Base-by-base conservation (phyloP, 1,140 invertebrate species). In the Apocrypta bakeri region DNA sequence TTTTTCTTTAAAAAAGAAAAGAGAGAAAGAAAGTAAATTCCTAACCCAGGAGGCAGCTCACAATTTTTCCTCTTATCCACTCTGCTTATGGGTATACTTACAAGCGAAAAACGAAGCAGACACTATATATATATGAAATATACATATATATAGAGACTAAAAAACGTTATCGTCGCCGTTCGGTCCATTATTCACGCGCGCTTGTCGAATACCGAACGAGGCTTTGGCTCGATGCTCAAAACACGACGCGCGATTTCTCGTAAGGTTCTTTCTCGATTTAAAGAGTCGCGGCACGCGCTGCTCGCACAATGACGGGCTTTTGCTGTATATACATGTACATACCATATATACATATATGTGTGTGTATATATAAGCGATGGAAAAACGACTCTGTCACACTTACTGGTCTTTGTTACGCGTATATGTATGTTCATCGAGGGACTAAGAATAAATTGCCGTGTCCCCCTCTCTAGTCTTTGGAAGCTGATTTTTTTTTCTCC, bases 231-330 rank as follows among this genome's bases (percentile, higher is more conserved):
- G 61, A 27, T 31, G 63, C 31, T 64, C 61, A 63, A 77, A 21
- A 77, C 61, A 25, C 61, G 21, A 42, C 61, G 40, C 76, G 64
- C 64, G 64, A 68, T 68, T 68, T 56, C 48, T 56, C 48, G 2
- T 7, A 6, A 17, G 4, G 12, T 48, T 48, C 17, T 56, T n/a
- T 56, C 17, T 17, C 33, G 33, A 37, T 7, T 75, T 75, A 21
- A 61, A 31, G 12, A 75, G 73, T 75, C 40, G n/a, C 61, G 74
- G 74, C 56, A 76, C 56, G 74, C 74, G 56, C 48, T 56, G 2
- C 21, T 56, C 48, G 48, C 48, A 56, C 48, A 56, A 56, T 56
- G 48, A 56, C 74, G 29, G 21, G 25, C 31, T 33, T 71, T 71
- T 37, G 27, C n/a, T 29, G 29, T 31, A 24, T 71, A 12, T 27